phyloP scores from a whole-genome alignment of 1,140 invertebrate species.

The Phortica variegata region DNA sequence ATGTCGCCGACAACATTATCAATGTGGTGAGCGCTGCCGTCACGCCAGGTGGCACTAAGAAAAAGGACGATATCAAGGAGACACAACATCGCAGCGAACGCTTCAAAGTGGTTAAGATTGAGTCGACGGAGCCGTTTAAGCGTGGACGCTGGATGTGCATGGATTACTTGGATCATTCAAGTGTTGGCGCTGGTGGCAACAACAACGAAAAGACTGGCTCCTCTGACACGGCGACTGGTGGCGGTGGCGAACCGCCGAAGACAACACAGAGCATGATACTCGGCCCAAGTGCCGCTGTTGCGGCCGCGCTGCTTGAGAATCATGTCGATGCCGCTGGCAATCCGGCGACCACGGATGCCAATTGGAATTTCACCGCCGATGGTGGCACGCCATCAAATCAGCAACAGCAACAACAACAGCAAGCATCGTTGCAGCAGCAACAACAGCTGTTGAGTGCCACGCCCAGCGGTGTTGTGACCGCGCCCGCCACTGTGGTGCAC shows the following conservation, averaged over 20 bases:
- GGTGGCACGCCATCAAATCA: constrained; percentile 17
- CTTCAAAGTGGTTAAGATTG: constrained; percentile 96
- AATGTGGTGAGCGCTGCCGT: constrained; percentile 64
- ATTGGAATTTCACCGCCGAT: constrained; percentile 43
- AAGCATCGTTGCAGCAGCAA: constrained; percentile 8
- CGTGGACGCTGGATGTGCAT: constrained; percentile 93
- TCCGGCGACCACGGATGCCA: constrained; percentile 35
- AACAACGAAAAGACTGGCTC: constrained; percentile 51
- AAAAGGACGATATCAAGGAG: constrained; percentile 67
- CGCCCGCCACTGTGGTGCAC: constrained; percentile 47
- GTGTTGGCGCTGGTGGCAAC: constrained; percentile 31
- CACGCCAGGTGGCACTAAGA: constrained; percentile 61
- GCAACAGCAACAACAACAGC: no score
- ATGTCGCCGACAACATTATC: constrained; percentile 65
- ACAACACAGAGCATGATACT: constrained; percentile 55
- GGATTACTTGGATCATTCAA: constrained; percentile 87
- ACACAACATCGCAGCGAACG: constrained; percentile 78
- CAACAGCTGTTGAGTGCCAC: constrained; percentile 17
- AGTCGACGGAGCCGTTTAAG: constrained; percentile 91
- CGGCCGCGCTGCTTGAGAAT: constrained; percentile 34
- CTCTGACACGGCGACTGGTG: constrained; percentile 20
- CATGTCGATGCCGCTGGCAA: constrained; percentile 35
- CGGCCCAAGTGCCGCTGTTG: constrained; percentile 26
- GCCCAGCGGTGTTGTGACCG: constrained; percentile 46
- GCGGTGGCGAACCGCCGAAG: constrained; percentile 27